These are phyloP conservation scores for Caerostris extrusa DNA, from an alignment of 1,140 invertebrate species.

Conservation along the genomic window DNA sequence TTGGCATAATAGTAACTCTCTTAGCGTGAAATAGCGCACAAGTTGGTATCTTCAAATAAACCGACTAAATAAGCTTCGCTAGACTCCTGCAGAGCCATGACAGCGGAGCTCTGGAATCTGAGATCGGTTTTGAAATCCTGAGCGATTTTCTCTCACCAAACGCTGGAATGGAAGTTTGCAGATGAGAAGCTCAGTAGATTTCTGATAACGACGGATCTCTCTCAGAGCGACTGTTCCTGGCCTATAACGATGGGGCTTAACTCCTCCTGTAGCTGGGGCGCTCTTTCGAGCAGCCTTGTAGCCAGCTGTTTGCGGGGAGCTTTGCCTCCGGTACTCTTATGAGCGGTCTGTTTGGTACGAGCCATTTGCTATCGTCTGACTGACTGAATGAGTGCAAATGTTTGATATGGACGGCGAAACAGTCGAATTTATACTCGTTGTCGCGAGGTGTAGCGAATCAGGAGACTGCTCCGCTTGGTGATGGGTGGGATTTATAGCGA, in stretches of 20 bases:
- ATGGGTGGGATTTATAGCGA: too few relatives aligned
- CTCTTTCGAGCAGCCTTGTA: constrained; percentile 83
- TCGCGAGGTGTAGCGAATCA: too few relatives aligned
- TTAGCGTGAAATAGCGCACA: constrained; percentile 97
- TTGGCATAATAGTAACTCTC: constrained; percentile 97
- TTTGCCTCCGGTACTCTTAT: constrained; percentile 91
- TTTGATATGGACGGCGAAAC: too few relatives aligned
- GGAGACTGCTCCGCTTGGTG: too few relatives aligned
- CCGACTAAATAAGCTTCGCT: constrained; percentile 93
- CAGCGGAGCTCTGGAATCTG: constrained; percentile 84
- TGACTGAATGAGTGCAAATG: too few relatives aligned
- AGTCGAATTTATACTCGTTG: too few relatives aligned
- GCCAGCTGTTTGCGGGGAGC: constrained; percentile 92
- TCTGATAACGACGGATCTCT: too few relatives aligned
- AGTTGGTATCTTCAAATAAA: constrained; percentile 94
- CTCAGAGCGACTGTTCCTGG: constrained; percentile 92
- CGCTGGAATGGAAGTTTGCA: constrained; percentile 92
- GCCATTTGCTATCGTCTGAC: too few relatives aligned
- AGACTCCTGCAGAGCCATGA: constrained; percentile 84
- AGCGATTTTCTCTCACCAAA: constrained; percentile 92
- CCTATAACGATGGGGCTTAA: constrained; percentile 85
- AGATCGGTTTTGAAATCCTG: constrained; percentile 88
- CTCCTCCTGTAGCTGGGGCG: constrained; percentile 84
- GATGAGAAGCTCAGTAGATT: constrained; percentile 91
- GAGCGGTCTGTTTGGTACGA: constrained; percentile 93